Evolutionary conservation across 2,797 vertebrate genomes (phyloP).

Genomic region (Halcyon badia): DNA sequence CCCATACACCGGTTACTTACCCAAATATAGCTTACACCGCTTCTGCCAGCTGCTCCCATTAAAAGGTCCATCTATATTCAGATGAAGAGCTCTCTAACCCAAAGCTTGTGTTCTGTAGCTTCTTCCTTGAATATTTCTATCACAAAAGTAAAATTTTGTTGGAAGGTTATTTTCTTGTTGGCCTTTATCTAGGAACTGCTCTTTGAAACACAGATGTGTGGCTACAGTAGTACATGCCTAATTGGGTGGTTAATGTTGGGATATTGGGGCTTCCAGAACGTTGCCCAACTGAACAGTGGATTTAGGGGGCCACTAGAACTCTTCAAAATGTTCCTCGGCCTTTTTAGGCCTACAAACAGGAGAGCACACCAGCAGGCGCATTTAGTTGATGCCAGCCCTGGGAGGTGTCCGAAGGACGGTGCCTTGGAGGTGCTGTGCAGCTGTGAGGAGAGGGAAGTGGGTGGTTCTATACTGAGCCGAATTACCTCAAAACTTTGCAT

Average conservation of each 20-base stretch:
- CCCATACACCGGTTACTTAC: neutral
- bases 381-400: rapidly evolving
- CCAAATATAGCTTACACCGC: rapidly evolving
- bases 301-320: neutral
- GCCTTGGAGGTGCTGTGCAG: neutral
- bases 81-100: neutral
- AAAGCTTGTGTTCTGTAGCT: neutral
- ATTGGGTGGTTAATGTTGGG: neutral
- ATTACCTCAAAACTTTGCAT: rapidly evolving
- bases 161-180: neutral
- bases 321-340: neutral
- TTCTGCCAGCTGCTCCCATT: neutral
- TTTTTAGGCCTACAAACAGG: neutral
- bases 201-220: rapidly evolving
- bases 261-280: neutral
- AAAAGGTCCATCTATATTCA: rapidly evolving
- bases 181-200: neutral
- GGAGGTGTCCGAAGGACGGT: neutral
- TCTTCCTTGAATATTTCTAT: neutral
- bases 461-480: neutral
- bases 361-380: neutral
- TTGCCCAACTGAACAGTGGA: rapidly evolving
- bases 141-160: no score
- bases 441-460: neutral
- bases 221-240: neutral